These are phyloP conservation scores for Setophaga petechia DNA, from an alignment of 2,113 vertebrate genomes.

Conservation along the genomic window DNA sequence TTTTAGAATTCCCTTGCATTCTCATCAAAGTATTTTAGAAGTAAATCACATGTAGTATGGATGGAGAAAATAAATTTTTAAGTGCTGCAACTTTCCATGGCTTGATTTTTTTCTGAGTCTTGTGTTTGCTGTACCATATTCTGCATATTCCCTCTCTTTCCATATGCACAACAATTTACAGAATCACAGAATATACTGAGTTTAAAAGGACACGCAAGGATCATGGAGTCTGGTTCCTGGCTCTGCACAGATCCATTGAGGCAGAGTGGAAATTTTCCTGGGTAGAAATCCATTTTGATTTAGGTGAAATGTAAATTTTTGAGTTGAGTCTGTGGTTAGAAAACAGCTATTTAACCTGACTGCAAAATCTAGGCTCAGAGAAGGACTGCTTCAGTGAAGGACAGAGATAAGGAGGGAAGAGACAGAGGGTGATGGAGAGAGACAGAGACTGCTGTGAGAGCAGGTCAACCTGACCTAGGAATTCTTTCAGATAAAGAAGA, in stretches of 20 bases:
- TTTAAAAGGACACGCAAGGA: not conserved
- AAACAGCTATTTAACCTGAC: no score
- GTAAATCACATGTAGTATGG: not conserved
- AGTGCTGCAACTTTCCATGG: not conserved
- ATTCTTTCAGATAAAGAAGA: no score
- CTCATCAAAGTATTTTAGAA: not conserved
- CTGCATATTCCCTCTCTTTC: not conserved
- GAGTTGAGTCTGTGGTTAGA: no score
- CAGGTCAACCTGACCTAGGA: no score
- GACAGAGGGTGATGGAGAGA: no score
- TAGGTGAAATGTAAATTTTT: no score
- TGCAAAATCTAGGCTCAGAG: no score
- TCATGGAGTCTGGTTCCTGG: accelerated
- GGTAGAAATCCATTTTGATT: no score
- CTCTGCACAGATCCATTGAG: not conserved
- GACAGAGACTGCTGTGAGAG: no score
- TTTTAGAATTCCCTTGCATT: not conserved
- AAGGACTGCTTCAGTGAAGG: no score
- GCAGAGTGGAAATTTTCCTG: no score
- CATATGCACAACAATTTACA: not conserved
- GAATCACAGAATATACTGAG: not conserved
- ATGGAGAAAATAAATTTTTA: not conserved
- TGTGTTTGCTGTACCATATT: not conserved
- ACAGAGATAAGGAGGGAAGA: no score
- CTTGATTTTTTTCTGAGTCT: not conserved